Evolutionary conservation across 1,140 invertebrate genomes (phyloP), one percentile per base, ranked within the genome.

Genomic region (Cryptotermes secundus): DNA sequence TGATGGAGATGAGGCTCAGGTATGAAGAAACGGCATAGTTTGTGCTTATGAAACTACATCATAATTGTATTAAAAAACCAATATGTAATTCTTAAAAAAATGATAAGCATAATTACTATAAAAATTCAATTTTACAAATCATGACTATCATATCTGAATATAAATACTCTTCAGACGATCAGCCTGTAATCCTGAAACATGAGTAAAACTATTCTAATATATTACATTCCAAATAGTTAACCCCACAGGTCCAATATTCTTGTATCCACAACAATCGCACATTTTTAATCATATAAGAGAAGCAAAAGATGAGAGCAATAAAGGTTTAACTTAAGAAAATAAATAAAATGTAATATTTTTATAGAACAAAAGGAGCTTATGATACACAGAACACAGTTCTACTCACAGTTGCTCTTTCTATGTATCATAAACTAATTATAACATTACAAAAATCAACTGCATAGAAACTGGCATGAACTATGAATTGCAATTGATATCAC

Each of bases 71-170:
- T 72, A 72, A 72, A n/a, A 72, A 72, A 72, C 59, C 59, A 72
- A 72, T n/a, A 72, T 72, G 59, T 72, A 72, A 72, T 72, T 72
- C 59, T 72, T 72, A 26, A 72, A 72, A n/a, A 59, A 72, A 72
- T 72, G 59, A 72, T 72, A n/a, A 3, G 59, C 26, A 72, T 72
- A 72, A 72, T 72, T 72, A 31, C 31, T 72, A 72, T 31, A 72
- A 72, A 72, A 72, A 31, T 72, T 72, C n/a, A 72, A 9, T 72
- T 72, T 72, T 72, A 72, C 59, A 72, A 72, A 72, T 72, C 59
- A 72, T n/a, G n/a, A n/a, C n/a, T 6, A 31, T 31, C 59, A 72
- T n/a, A 72, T 72, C n/a, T 72, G 59, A 72, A 72, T n/a, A 72
- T 31, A n/a, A 6, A n/a, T 72, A 72, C 59, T 72, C 59, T 72